These are phyloP conservation scores for Dendronephthya gigantea DNA, from an alignment of 64 coral and sea anemone species.

Conservation along the genomic window DNA sequence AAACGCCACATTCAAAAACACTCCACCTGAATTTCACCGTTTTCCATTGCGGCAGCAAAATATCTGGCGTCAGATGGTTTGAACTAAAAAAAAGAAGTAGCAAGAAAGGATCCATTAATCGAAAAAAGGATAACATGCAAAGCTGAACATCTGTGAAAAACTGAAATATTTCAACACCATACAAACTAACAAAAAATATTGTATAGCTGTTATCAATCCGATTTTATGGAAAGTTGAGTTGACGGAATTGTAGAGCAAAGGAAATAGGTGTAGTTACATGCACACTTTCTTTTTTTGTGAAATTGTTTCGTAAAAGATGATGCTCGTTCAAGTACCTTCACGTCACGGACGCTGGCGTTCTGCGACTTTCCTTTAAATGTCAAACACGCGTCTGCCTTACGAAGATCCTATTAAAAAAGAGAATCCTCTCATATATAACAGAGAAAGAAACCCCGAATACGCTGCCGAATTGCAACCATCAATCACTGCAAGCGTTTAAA, in stretches of 20 bases:
- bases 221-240: too few relatives aligned
- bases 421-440: not conserved
- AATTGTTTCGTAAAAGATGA: not conserved
- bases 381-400: slow-evolving; percentile 46
- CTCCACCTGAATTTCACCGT: slow-evolving; percentile 52
- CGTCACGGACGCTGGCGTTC: slow-evolving; percentile 57
- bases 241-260: too few relatives aligned
- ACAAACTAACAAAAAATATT: too few relatives aligned
- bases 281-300: not conserved
- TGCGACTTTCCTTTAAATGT: slow-evolving; percentile 68
- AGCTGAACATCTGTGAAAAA: too few relatives aligned
- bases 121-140: too few relatives aligned
- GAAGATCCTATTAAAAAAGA: slow-evolving; percentile 46
- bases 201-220: too few relatives aligned
- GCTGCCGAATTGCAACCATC: too few relatives aligned
- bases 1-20: not conserved
- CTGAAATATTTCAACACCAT: too few relatives aligned
- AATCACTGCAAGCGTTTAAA: too few relatives aligned
- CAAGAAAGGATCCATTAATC: too few relatives aligned
- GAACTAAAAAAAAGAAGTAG: slow-evolving; percentile 34
- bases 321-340: slow-evolving; percentile 39
- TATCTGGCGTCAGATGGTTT: slow-evolving; percentile 52
- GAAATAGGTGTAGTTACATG: too few relatives aligned
- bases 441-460: too few relatives aligned
- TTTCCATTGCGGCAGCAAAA: slow-evolving; percentile 59